Evolutionary conservation across 1,140 invertebrate species (phyloP), one percentile per base, ranked within the genome.

Genomic region (Melanaphis sacchari): DNA sequence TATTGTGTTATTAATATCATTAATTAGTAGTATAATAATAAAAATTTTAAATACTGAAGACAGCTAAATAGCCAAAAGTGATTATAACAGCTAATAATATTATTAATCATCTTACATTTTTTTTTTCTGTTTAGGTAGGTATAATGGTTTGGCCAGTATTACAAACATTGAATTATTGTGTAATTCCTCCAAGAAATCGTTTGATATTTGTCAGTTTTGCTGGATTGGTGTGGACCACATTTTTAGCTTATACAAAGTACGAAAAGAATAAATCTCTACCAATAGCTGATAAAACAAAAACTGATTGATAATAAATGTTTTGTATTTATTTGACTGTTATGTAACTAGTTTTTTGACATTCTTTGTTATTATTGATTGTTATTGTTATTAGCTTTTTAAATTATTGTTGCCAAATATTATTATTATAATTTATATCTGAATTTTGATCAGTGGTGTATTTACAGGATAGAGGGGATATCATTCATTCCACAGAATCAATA

Each of bases 231-330:
- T 98, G 98, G 98, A 98, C 97, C 38, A 97, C 97, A 94, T 98
- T 98, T 95, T 95, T 98, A 91, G 97, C 98, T 0, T 98, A 98
- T 94, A 98, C 98, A 97, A 98, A 98, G 95, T 96, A 97, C 11
- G 26, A 91, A 49, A 52, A 91, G 9, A 59, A 85, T 66, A 90
- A 76, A 89, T 26, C n/a, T 46, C 3, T 84, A 38, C 18, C 22
- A 8, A 40, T 85, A 85, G 24, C 3, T 85, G 11, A 54, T 40
- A 41, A 54, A 84, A 85, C 11, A n/a, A n/a, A n/a, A 41, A 59
- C 38, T 66, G 36, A 90, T 59, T 59, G 40, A 66, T 66, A 41
- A 40, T n/a, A 1, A 31, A 2, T 26, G 22, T 41, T 90, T 41
- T 66, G 1, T 41, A 90, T 90, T 40, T 90, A 40, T 66, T 41